Evolutionary conservation across 2,113 vertebrate genomes (phyloP), one percentile per base, ranked within the genome.

Genomic region (Muscicapa adusta): DNA sequence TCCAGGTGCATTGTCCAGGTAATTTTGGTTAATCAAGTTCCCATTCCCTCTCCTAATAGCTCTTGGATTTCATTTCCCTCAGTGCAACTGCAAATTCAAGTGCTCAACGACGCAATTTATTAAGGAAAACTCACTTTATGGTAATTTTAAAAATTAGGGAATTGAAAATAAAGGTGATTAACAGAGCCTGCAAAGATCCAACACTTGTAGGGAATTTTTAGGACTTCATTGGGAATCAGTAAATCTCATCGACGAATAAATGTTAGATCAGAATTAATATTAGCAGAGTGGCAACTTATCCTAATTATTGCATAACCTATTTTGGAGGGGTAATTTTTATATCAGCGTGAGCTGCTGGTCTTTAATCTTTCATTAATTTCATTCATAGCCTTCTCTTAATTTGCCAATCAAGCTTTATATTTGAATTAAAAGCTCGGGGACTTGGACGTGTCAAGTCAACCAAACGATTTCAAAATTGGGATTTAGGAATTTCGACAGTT

Each of bases 341-440:
- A 94, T 85, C 93, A 88, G 81, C 75, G 29, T 80, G 93, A 94
- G 85, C 89, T 79, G 89, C 77, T 91, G 93, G 91, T 87, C 96
- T 95, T 97, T 96, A 95, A 94, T 97, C 93, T 96, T 94, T 96
- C 94, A 91, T 91, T 97, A 96, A 96, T 96, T 95, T 96, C 47
- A 66, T 94, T 94, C 91, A 88, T 43, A 96, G 88, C 62, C 89
- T 95, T 94, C 88, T 89, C 93, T 96, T 97, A 97, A 97, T 97
- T 96, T 97, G 94, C 96, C 96, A 96, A 54, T 97, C 96, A 95
- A 96, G 91, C 85, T 96, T 96, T 95, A 88, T 89, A 63, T 94
- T 92, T 92, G 93, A 96, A 85, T 96, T 96, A 92, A 94, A 91
- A 94, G 87, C 94, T 95, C 54, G 74, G 95, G 93, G 93, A 95